phyloP scores from a whole-genome alignment of 1,140 invertebrate species.

The Ceratosolen fusciceps region DNA sequence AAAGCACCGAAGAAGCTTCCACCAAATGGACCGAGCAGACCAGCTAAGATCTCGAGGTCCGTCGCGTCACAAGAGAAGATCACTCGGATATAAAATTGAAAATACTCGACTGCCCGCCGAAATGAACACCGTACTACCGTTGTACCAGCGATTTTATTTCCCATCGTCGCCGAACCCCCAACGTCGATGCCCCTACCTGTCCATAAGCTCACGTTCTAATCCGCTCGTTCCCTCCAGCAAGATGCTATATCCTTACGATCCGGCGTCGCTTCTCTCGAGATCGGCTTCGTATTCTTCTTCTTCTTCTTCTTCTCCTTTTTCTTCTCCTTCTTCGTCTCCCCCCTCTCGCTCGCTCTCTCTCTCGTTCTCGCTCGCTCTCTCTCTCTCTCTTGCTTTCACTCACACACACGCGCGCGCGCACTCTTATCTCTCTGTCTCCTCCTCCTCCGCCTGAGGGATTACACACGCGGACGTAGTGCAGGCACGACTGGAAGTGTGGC shows the following conservation, averaged over 20 bases:
- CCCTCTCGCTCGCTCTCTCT: too few species aligned
- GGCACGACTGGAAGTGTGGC: slow-evolving; percentile 14
- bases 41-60: not conserved
- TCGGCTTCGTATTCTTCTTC: not conserved
- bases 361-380: too few species aligned
- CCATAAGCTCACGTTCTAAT: not conserved
- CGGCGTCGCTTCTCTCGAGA: slow-evolving; percentile 9
- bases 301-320: too few species aligned
- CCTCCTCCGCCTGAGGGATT: not conserved
- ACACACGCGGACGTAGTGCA: not conserved
- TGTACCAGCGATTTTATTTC: not conserved
- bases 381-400: too few species aligned
- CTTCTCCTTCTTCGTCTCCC: not conserved
- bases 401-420: not conserved
- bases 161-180: not conserved
- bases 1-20: too few species aligned
- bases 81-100: not conserved
- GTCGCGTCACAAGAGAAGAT: not conserved
- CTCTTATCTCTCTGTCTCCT: not conserved
- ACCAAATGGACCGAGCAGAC: not conserved
- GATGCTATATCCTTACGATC: not conserved
- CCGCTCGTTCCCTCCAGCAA: not conserved
- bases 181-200: not conserved
- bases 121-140: too few species aligned
- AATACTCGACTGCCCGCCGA: too few species aligned